Evolutionary conservation across 2,888 invertebrate species (phyloP).

Genomic region (Trissolcus brochymenae): DNA sequence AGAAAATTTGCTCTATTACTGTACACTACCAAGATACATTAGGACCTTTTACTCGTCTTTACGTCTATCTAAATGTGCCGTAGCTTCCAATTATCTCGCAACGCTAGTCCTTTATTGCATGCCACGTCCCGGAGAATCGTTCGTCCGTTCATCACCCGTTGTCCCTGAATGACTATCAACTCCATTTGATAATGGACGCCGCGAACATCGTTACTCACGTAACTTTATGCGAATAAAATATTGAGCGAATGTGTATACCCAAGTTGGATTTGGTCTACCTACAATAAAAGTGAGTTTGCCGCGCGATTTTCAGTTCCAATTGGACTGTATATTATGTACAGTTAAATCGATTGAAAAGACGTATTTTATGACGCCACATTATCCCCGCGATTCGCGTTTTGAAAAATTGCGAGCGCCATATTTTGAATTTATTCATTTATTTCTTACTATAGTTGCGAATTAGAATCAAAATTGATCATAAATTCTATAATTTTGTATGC

Average conservation of each 20-base stretch:
- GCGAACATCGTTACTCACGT: slow-evolving; percentile 31
- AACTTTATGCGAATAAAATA: slow-evolving; percentile 42
- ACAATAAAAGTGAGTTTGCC: slow-evolving; percentile 4
- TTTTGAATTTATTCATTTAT: background rate
- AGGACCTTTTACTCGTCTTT: slow-evolving; percentile 64
- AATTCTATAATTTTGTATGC: too few species aligned
- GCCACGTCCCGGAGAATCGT: slow-evolving; percentile 58
- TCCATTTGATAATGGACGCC: slow-evolving; percentile 47
- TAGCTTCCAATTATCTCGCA: slow-evolving; percentile 69
- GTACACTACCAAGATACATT: slow-evolving; percentile 56
- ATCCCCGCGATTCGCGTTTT: background rate
- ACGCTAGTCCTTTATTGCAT: slow-evolving; percentile 67
- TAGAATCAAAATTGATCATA: too few species aligned
- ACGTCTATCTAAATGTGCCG: slow-evolving; percentile 61
- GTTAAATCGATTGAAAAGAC: background rate
- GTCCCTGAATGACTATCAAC: slow-evolving; percentile 60
- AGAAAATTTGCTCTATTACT: slow-evolving; percentile 45
- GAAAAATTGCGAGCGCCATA: background rate
- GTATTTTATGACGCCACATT: background rate
- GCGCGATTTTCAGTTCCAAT: slow-evolving; percentile 15
- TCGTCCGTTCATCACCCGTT: slow-evolving; percentile 63
- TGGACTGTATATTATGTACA: background rate
- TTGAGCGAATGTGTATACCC: background rate
- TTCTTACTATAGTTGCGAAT: too few species aligned
- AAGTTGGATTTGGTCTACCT: too few species aligned